Base-by-base conservation (phyloP, 2,113 vertebrate genomes). In the Leucopsar rothschildi region DNA sequence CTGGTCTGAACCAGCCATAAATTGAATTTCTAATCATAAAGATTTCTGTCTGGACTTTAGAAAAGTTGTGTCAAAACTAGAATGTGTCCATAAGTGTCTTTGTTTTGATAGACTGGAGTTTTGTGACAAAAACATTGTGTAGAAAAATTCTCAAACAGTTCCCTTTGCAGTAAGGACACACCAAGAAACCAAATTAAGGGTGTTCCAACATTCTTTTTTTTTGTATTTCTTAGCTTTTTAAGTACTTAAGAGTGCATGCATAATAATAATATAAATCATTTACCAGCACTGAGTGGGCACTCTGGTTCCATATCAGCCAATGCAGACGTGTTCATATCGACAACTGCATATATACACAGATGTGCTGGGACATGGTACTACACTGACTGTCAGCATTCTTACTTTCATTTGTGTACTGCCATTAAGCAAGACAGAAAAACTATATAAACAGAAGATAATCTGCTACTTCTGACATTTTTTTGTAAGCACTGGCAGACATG, bases 301-400 rank as follows among this genome's bases (percentile, higher is more conserved):
- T 28, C 24, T 59, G 49, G 29, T 35, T 78, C 17, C 19, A 1
- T 64, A 44, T 28, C 53, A 65, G 15, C 27, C 45, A 75, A 60
- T 40, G 23, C 33, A 71, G 56, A 42, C 0, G 0, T 42, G 33
- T 71, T 59, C 4, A 0, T 49, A 65, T 35, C 64, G 53, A 21
- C 9, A 11, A 28, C 15, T 37, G 13, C 3, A 0, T 6, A 0
- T 6, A 45, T 28, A 45, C 20, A 31, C 14, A 17, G 15, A 20
- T 45, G 15, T 60, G 31, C 15, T 82, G 49, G 49, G 24, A 60
- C 6, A 15, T 0, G 0, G 28, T 37, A 17, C 23, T 60, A 24
- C 11, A 4, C 0, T 22, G 27, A 17, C 19, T 70, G 33, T 22
- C 16, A 59, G 21, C 17, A 33, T 60, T 60, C 23, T 49, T 45